Evolutionary conservation across 30 jellyfish, hydroid and myxozoan species (phyloP), one percentile per base, ranked within the genome.

Genomic region (Pelagia noctiluca): DNA sequence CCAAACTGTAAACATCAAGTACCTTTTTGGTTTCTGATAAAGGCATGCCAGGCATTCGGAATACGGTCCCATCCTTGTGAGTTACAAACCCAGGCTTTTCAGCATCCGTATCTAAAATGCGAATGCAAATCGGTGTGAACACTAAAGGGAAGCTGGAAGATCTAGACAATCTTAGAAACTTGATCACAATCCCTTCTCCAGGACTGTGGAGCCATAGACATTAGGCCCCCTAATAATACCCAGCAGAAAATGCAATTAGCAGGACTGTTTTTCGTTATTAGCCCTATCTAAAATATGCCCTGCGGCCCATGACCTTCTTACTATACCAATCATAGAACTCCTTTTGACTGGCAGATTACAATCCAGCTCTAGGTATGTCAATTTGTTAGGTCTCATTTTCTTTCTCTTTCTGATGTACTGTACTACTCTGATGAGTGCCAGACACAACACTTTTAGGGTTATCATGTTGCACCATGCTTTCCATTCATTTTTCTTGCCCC

Each of bases 21-120:
- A 82, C 92, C 73, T 69, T 82, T 48, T 82, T 68, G 78, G 80
- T 36, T n/a, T 75, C 79, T 50, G 92, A 82, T 37, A 71, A 32
- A 0, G 85, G 92, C 73, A 75, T 34, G 3, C 80, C 92, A 21
- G 92, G 92, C 46, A 68, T 26, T 38, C 74, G 54, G 30, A 82
- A 82, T 11, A 71, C 42, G 1, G 50, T 38, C 28, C 46, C 92
- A 22, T 36, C 91, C 4, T 52, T 35, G 21, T 61, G 49, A 11
- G n/a, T 47, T 5, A 52, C 68, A 52, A 52, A 52, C 21, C 30
- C 2, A 30, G n/a, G 13, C 42, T 36, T 23, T 10, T 24, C 78
- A 12, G 78, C 54, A 31, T 3, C 57, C 23, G 22, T 23, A 64
- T 64, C 32, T 31, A 5, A 11, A 22, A 64, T 8, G 16, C 16